These are phyloP conservation scores for Fopius arisanus DNA, from an alignment of 1,140 invertebrate genomes.

Conservation along the genomic window DNA sequence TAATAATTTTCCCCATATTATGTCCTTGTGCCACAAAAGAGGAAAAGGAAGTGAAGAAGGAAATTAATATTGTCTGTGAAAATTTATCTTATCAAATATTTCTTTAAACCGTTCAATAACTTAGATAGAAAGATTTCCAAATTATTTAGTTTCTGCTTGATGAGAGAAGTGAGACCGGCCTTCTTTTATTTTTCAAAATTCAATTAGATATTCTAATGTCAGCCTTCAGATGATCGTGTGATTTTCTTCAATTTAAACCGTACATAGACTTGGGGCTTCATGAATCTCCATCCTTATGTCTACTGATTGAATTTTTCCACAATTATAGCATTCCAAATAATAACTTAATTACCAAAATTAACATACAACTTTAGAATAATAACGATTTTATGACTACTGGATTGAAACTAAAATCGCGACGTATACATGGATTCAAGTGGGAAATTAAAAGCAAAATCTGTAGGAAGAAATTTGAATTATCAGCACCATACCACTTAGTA, in stretches of 20 bases:
- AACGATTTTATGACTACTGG: neutral
- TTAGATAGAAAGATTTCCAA: constrained; percentile 29
- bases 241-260: neutral
- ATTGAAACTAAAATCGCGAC: neutral
- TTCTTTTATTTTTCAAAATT: no score
- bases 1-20: constrained; percentile 24
- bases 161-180: no score
- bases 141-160: constrained; percentile 36
- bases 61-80: neutral
- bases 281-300: neutral
- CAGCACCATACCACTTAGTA: neutral
- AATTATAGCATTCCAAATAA: neutral
- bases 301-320: neutral
- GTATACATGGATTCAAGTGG: neutral
- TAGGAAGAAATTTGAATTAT: neutral
- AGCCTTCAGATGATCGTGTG: no score
- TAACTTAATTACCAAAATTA: neutral
- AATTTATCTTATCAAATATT: neutral
- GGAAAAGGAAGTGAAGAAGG: constrained; percentile 18
- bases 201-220: neutral
- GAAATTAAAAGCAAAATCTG: neutral
- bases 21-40: constrained; percentile 8
- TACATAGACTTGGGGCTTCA: neutral
- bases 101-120: neutral
- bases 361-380: neutral